Base-by-base conservation (phyloP, 1,140 invertebrate species). In the Drosophila pachea region DNA sequence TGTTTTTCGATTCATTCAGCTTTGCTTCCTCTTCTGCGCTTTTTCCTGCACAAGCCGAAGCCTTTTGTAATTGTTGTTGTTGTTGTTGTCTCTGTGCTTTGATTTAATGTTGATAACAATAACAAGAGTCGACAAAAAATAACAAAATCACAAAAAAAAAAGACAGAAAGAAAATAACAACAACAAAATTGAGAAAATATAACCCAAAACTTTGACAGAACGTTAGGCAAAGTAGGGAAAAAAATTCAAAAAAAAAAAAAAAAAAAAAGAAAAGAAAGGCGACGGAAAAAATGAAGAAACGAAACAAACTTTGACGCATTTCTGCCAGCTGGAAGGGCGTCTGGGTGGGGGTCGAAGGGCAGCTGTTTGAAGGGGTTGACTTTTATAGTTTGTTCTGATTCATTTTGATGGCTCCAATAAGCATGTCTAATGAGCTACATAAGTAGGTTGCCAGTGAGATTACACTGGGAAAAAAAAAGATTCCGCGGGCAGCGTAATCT, bases 81-180 rank as follows among this genome's bases (percentile, higher is more conserved):
- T 86, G 76, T 77, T 86, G 76, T 86, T 87, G 81, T 86, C 68
- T 63, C 74, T 86, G 78, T 86, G 77, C 84, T 86, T 86, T 86
- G 81, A 86, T 86, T 86, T 86, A 86, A 86, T 86, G 83, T 83
- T 78, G 77, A 86, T 81, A 82, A 87, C 83, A 86, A 86, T 82
- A 86, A 78, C 78, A 86, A 77, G 49, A 66, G 54, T 54, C 62
- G 53, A 65, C 62, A 59, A 43, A 42, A 66, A 79, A 22, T 22
- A 22, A 22, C 22, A 22, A 22, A 22, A 22, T 22, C 22, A 22
- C 1, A 22, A 22, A 3, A 22, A 22, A 22, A 22, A 22, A 22
- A 22, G 3, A 22, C 1, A 22, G 22, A 22, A 22, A 22, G 22
- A 22, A 22, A 2, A 22, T 22, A 22, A 3, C 22, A 22, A 22